Base-by-base conservation (phyloP, 2,888 invertebrate species). In the Drosophila mulleri region DNA sequence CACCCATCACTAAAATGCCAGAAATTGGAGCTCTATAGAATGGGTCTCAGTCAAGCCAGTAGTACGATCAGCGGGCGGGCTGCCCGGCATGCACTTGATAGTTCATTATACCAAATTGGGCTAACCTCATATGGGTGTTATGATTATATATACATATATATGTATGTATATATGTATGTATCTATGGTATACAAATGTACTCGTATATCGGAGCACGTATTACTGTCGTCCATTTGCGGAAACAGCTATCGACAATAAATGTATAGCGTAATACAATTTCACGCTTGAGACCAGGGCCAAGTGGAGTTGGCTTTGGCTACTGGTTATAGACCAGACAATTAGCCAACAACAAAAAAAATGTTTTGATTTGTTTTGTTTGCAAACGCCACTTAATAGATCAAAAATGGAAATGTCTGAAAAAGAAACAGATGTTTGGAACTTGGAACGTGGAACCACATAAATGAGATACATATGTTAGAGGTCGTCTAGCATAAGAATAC, bases 211-310 rank as follows among this genome's bases (percentile, higher is more conserved):
- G 26, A 66, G 78, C 76, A 77, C 76, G 79, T 78, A 71, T 56
- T 67, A 48, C 50, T 52, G 47, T 67, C 47, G 56, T 59, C 44
- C 68, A 53, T 76, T 76, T 80, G 80, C 80, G 80, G 80, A 81
- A 81, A 80, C 80, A 63, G 61, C 66, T 65, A 82, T 72, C 69
- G 75, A 67, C 66, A 70, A 72, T 61, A 67, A 54, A 47, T 37
- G 41, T 68, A 61, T 68, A 75, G 53, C 68, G 72, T 78, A 76
- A 82, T 76, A 76, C 80, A 76, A 82, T 81, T 81, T 82, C 80
- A 82, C 73, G 80, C 80, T 72, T 45, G 20, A 69, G 67, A 63
- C 68, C 71, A 80, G 76, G 80, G 80, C 76, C 80, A 82, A 81
- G 75, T 61, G 26, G 61, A 20, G 44, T 59, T 62, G 67, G 52